A percentile compares a stretch with the other conserved stretches of the same genome.
Evolutionary conservation across 2,113 vertebrate genomes (phyloP).

Genomic region (Rhea pennata): DNA sequence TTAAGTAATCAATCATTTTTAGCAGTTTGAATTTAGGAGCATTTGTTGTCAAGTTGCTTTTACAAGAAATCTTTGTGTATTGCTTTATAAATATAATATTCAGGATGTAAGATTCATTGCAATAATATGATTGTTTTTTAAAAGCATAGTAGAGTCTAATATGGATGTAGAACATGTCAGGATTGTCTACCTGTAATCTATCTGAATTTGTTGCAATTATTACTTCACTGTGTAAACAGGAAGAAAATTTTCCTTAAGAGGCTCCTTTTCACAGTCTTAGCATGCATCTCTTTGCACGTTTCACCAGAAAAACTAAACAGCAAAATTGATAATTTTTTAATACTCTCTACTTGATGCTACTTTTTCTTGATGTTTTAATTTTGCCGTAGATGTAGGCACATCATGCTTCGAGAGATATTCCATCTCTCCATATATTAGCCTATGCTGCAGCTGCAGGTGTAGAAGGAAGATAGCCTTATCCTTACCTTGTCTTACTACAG

Average conservation of each 20-base stretch:
- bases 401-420: neutral
- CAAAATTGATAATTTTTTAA: neutral
- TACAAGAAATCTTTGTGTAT: neutral
- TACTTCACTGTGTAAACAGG: neutral
- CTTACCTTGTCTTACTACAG: neutral
- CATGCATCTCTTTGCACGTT: neutral
- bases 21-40: neutral
- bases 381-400: fast-evolving
- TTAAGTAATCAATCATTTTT: neutral
- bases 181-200: neutral
- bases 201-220: neutral
- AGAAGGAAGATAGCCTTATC: neutral
- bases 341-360: neutral
- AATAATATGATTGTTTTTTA: neutral
- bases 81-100: neutral
- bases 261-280: neutral
- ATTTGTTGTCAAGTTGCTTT: neutral
- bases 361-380: neutral
- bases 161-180: neutral
- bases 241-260: neutral
- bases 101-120: neutral
- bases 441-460: neutral
- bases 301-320: neutral
- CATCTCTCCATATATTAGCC: neutral
- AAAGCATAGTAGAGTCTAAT: neutral